Base-by-base conservation (phyloP, 1,140 invertebrate species). In the Lycorma delicatula region DNA sequence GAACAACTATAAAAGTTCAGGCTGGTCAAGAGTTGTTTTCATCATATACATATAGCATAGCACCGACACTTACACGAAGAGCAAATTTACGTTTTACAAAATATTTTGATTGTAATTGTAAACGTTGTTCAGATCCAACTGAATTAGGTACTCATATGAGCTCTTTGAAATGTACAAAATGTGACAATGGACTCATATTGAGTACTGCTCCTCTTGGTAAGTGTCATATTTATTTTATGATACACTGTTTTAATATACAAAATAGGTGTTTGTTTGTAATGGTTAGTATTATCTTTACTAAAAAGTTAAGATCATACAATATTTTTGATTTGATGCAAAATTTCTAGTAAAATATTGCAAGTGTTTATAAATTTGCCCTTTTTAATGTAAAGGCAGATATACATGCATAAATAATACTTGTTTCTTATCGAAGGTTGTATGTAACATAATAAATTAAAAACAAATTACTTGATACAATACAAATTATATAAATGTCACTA, bases 141-240 rank as follows among this genome's bases (percentile, higher is more conserved):
- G 89, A 91, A 67, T 68, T 90, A 20, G 82, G 80, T 3, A 87
- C 87, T 0, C 81, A 90, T 67, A 75, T 87, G 56, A 87, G 87
- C 47, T 83, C 86, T 0, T 66, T 91, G 0, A 88, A 87, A 63
- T 91, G 87, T 64, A 82, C 75, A 38, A 82, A 86, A 68, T 90
- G 87, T 66, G 81, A 84, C 27, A 83, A 83, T 63, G 87, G 87
- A 1, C 70, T 83, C 20, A 75, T 89, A 13, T 49, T 87, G 12
- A 72, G 85, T 3, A 73, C 74, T 6, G 77, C 85, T 70, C 81
- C 87, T 11, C 69, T 73, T 4, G 62, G 86, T 84, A 75, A 69
- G 69, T 55, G 13, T 54, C 2, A 28, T 27, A 28, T 20, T n/a
- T n/a, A n/a, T n/a, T n/a, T n/a, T 59, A 23, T 13, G 25, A 18